Conservation (phyloP, 2,113 vertebrate species). For the Oostethus manadensis region DNA sequence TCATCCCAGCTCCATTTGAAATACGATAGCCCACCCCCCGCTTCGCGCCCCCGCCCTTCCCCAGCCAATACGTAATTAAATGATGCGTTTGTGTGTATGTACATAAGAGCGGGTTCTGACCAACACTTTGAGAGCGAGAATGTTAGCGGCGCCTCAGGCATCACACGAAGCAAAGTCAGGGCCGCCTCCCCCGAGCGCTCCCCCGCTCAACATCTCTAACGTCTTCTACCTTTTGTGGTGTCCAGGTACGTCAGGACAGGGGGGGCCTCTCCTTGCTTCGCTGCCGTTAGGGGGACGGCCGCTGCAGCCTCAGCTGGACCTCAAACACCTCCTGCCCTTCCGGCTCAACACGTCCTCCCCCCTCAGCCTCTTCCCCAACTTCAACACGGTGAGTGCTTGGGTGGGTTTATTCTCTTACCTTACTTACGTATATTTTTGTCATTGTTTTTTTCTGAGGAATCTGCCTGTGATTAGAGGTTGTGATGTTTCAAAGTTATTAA, state of each 20-base stretch:
- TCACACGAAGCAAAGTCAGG: too few relatives aligned
- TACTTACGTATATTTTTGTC: background rate
- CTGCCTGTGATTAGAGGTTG: conserved; percentile 36
- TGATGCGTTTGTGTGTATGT: conserved; percentile 44
- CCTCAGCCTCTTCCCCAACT: conserved; percentile 95
- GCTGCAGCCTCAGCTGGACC: conserved; percentile 85
- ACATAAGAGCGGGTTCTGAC: conserved; percentile 20
- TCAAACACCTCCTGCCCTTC: conserved; percentile 95
- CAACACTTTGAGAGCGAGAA: background rate
- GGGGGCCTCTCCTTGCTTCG: conserved; percentile 84
- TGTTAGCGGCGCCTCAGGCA: background rate
- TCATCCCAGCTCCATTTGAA: conserved; percentile 72
- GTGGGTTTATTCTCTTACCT: background rate
- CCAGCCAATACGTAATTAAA: conserved; percentile 64
- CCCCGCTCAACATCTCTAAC: conserved; percentile 4
- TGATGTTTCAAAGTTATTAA: conserved; percentile 8
- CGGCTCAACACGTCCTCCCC: conserved; percentile 87
- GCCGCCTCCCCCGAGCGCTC: background rate
- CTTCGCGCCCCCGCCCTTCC: conserved; percentile 27
- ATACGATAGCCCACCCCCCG: conserved; percentile 64
- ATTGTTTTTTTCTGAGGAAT: conserved; percentile 26
- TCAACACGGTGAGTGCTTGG: conserved; percentile 82
- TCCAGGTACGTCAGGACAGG: conserved; percentile 72
- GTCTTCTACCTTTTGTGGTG: conserved; percentile 20
- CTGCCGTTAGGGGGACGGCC: conserved; percentile 81